phyloP scores from a whole-genome alignment of 2,113 vertebrate genomes.

The Mormoops blainvillei region DNA sequence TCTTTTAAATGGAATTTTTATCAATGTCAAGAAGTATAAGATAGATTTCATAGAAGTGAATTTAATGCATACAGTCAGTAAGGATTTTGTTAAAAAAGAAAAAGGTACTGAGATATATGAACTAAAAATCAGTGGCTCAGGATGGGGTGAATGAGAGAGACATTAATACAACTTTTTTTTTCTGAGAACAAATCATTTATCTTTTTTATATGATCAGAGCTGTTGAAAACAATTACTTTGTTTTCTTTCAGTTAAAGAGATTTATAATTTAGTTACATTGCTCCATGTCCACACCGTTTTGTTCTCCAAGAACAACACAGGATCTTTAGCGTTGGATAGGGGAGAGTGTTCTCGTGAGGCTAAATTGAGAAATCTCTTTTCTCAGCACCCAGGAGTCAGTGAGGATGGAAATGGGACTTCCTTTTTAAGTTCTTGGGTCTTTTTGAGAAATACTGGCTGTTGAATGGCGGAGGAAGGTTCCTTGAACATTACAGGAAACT shows the following conservation, averaged over 20 bases:
- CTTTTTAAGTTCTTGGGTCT: not conserved
- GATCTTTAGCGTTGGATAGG: not conserved
- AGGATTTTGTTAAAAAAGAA: not conserved
- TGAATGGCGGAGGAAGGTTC: not conserved
- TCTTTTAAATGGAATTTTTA: not conserved
- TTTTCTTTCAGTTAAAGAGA: not conserved
- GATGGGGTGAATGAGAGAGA: not conserved
- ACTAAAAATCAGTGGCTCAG: not conserved
- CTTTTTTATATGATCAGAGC: not conserved
- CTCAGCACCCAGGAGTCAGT: not conserved
- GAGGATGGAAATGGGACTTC: not conserved
- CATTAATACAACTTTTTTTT: not conserved
- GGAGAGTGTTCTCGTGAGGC: not conserved
- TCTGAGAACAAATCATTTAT: not conserved
- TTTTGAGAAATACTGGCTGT: constrained; percentile 15
- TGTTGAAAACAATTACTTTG: not conserved
- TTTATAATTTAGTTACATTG: not conserved
- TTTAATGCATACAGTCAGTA: not conserved
- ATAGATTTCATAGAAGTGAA: not conserved
- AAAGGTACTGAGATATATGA: not conserved
- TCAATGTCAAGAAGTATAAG: not conserved
- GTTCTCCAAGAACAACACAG: not conserved
- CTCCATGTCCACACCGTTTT: not conserved
- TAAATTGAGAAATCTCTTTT: not conserved
- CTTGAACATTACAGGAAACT: constrained; percentile 12